Conservation (phyloP, 2,113 vertebrate genomes). For the Madoqua kirkii region DNA sequence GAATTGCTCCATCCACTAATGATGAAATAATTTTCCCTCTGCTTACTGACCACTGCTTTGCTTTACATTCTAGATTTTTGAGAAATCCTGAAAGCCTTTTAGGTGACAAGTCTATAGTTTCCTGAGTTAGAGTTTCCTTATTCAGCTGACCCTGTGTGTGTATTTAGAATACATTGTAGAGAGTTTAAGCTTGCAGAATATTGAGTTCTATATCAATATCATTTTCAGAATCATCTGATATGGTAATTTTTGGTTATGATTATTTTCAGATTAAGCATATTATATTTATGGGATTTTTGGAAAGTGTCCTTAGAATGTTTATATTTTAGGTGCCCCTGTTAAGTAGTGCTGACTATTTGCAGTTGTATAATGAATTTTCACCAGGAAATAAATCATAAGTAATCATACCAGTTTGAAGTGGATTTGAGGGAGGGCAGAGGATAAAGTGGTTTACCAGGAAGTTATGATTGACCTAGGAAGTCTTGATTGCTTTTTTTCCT, state of each 20-base stretch:
- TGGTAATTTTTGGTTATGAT: not conserved
- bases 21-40: not conserved
- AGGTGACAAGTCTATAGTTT: not conserved
- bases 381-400: not conserved
- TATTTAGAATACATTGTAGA: not conserved
- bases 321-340: not conserved
- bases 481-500: conserved; percentile 4
- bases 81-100: not conserved
- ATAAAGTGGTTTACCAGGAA: not conserved
- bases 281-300: not conserved
- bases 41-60: not conserved
- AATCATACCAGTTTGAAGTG: not conserved
- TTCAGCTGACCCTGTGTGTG: not conserved
- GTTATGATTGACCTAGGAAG: not conserved
- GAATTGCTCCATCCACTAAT: not conserved
- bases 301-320: not conserved
- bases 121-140: not conserved
- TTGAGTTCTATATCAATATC: conserved; percentile 7
- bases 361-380: not conserved
- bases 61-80: not conserved
- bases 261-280: not conserved
- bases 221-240: not conserved
- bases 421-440: not conserved
- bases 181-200: not conserved
- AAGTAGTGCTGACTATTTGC: not conserved